Evolutionary conservation across 2,888 invertebrate species (phyloP).

Genomic region (Andrena chrysosceles): DNA sequence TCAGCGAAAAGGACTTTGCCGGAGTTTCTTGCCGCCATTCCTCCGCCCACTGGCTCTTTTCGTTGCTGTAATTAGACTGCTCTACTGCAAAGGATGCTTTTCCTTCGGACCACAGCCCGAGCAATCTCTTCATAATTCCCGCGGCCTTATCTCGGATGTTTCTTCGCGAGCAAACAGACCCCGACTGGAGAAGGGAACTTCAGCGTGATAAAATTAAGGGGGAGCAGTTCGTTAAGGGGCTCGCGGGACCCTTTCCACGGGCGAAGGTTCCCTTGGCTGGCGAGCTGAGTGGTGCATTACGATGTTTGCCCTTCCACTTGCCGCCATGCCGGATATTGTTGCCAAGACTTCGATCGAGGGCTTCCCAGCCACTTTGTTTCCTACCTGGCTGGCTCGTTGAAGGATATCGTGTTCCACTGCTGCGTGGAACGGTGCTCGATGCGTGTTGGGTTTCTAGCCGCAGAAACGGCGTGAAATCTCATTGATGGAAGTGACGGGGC

Average conservation of each 20-base stretch:
- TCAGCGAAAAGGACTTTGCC: neutral
- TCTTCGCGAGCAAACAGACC: slow-evolving; percentile 68
- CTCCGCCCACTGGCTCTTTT: slow-evolving; percentile 15
- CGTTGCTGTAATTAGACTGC: slow-evolving; percentile 61
- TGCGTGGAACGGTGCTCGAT: neutral
- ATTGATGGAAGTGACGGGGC: neutral
- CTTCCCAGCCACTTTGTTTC: slow-evolving; percentile 22
- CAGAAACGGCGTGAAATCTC: neutral
- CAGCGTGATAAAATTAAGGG: slow-evolving; percentile 73
- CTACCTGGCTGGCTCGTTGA: neutral
- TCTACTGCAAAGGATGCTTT: slow-evolving; percentile 58
- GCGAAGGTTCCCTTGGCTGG: slow-evolving; percentile 15
- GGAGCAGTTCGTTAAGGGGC: slow-evolving; percentile 50
- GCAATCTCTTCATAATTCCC: slow-evolving; percentile 68
- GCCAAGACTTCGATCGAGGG: slow-evolving; percentile 5
- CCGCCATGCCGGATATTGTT: slow-evolving; percentile 36
- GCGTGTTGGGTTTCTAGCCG: slow-evolving; percentile 6
- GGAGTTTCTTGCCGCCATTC: slow-evolving; percentile 19
- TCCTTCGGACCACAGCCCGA: slow-evolving; percentile 56
- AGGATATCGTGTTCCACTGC: slow-evolving; percentile 18
- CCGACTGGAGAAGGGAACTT: slow-evolving; percentile 43
- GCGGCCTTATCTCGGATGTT: slow-evolving; percentile 67
- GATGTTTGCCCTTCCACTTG: slow-evolving; percentile 44
- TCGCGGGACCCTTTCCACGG: slow-evolving; percentile 12
- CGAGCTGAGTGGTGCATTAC: slow-evolving; percentile 51